Base-by-base conservation (phyloP, 2,113 vertebrate species). In the Percina caprodes region DNA sequence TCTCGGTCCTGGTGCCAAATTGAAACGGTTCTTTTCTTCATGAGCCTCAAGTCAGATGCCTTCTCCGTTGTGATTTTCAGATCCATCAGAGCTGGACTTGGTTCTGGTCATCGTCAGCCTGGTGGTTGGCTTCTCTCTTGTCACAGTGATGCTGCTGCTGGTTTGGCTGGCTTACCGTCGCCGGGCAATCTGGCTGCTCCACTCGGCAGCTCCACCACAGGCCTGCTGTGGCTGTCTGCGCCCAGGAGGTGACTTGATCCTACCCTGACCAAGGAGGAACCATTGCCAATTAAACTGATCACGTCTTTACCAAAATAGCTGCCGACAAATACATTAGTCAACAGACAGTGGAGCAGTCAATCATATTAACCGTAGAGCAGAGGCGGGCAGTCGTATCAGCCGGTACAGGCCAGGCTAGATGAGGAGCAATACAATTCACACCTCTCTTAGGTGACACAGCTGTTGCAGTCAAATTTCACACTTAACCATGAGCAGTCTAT, bases 321-420 rank as follows among this genome's bases (percentile, higher is more conserved):
- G 67, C 84, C 88, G 82, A 88, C 88, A 91, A 93, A 93, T 92
- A 82, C 79, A 87, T 93, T 92, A 91, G 91, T 84, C 87, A 83
- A 78, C 89, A 91, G 82, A 92, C 87, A 90, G 80, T 51, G 79
- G 85, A 85, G 88, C 87, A 88, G 91, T 93, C 89, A 89, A 92
- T 93, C 87, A 79, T 86, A 92, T 92, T 92, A 92, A 61, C 81
- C 68, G 70, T 23, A 75, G 75, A 85, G 71, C 86, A 69, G 68
- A 80, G 76, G 76, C 23, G 26, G 74, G 63, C 69, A n/a, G 56
- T 80, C 59, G 24, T 46, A 88, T 86, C 74, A 73, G 82, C 84
- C 18, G 49, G 74, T 52, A 49, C 76, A 79, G 69, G 55, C 72
- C 77, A 83, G 90, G 83, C 87, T 58, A 76, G 74, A 85, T 82